phyloP scores from a whole-genome alignment of 2,797 vertebrate species.

The Urocyon cinereoargenteus region DNA sequence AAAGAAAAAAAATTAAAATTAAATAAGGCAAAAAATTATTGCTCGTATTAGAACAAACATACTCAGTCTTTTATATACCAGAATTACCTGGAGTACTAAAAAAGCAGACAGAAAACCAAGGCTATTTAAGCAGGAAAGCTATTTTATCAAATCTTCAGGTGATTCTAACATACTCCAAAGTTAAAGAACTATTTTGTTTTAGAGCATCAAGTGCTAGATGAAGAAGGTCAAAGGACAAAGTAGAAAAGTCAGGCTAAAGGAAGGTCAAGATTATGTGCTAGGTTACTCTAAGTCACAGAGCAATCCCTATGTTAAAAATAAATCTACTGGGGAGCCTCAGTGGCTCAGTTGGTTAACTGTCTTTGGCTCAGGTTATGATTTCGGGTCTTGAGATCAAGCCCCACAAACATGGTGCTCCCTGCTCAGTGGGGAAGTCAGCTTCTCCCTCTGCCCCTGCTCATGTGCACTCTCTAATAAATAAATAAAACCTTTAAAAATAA shows the following conservation, averaged over 20 bases:
- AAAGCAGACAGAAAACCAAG: background rate
- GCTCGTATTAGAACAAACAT: background rate
- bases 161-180: background rate
- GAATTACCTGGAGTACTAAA: background rate
- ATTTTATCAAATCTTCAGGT: background rate
- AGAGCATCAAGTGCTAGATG: background rate
- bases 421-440: too few relatives aligned
- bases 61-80: background rate
- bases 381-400: too few relatives aligned
- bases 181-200: background rate
- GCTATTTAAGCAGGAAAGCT: background rate
- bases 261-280: background rate
- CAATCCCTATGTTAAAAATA: background rate
- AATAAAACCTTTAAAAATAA: too few relatives aligned
- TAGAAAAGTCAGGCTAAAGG: background rate
- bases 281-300: background rate
- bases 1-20: background rate
- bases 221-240: background rate
- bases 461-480: too few relatives aligned
- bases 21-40: background rate
- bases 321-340: background rate
- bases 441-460: too few relatives aligned
- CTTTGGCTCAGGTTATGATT: too few relatives aligned
- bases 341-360: too few relatives aligned
- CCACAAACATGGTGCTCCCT: too few relatives aligned